Evolutionary conservation across 1,140 invertebrate genomes (phyloP), one percentile per base, ranked within the genome.

Genomic region (Homalodisca vitripennis): DNA sequence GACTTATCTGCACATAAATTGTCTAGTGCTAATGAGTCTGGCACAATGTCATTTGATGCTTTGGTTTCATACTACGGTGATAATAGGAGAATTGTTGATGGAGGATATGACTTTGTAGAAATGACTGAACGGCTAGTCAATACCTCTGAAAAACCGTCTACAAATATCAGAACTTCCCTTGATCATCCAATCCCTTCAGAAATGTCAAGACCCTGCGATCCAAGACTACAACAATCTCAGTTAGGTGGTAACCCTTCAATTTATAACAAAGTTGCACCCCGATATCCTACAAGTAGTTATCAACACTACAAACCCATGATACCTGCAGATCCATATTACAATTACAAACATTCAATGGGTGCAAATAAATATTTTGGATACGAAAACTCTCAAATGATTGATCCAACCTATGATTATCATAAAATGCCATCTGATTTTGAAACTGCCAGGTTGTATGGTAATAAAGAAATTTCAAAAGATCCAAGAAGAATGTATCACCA

Each of bases 341-440:
- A 66, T 47, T 66, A 30, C 30, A 66, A 66, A 66, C 41, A 66
- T 47, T 29, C 63, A 24, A 46, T 47, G 1, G n/a, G n/a, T 14
- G 14, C 63, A 20, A 66, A 27, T 34, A 66, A 66, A 24, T 66
- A 24, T 47, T 47, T 66, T 22, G 32, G 32, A 12, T 66, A 46
- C 47, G 63, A 66, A 2, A 60, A 26, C 26, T 13, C 63, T 20
- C 31, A 29, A 29, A 32, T 13, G 26, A 3, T 66, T 13, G 63
- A 66, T 66, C 41, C 63, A 46, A 66, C 46, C 27, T 66, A 46
- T 66, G 63, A 66, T 24, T 66, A 66, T 46, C 63, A 66, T 29
- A 66, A 66, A 46, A 20, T 6, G 1, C 1, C 20, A 12, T 41
- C 63, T 3, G 63, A 66, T 3, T 47, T 66, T 46, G 63, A 27